Conservation (phyloP, 2,888 invertebrate genomes). For the Cheilosia scutellata region DNA sequence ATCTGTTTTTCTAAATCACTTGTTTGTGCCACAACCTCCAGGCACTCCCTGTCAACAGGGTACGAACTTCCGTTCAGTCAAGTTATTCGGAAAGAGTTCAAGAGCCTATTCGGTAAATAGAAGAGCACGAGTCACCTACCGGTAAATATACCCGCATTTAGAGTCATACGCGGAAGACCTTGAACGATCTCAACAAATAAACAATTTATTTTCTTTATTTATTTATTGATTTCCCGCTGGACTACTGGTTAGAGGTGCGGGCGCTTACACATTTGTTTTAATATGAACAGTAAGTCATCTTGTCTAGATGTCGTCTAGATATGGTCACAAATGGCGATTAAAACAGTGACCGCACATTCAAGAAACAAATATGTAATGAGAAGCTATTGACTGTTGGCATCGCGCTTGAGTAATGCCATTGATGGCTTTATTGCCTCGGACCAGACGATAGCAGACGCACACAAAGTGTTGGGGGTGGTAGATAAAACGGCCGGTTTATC, state of each 20-base stretch:
- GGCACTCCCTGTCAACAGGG: constrained; percentile 31
- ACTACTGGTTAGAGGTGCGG: constrained; percentile 34
- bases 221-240: constrained; percentile 30
- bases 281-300: constrained; percentile 51
- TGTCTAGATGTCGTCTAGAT: constrained; percentile 66
- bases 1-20: neutral
- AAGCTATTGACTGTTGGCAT: constrained; percentile 45
- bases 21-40: constrained; percentile 3
- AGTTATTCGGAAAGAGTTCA: constrained; percentile 58
- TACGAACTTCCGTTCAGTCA: constrained; percentile 20
- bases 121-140: constrained; percentile 28
- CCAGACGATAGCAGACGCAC: constrained; percentile 19
- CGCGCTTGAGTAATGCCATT: constrained; percentile 21
- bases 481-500: constrained; percentile 40
- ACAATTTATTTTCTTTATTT: constrained; percentile 44
- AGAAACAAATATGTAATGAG: constrained; percentile 30
- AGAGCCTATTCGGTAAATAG: constrained; percentile 35
- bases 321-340: constrained; percentile 53
- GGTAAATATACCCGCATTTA: constrained; percentile 57
- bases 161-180: constrained; percentile 68
- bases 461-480: constrained; percentile 44
- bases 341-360: constrained; percentile 20
- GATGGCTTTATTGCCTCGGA: constrained; percentile 41
- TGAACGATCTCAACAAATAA: constrained; percentile 48
- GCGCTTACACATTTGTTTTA: constrained; percentile 42